Base-by-base conservation (phyloP, 1,140 invertebrate species). In the Bombus affinis region DNA sequence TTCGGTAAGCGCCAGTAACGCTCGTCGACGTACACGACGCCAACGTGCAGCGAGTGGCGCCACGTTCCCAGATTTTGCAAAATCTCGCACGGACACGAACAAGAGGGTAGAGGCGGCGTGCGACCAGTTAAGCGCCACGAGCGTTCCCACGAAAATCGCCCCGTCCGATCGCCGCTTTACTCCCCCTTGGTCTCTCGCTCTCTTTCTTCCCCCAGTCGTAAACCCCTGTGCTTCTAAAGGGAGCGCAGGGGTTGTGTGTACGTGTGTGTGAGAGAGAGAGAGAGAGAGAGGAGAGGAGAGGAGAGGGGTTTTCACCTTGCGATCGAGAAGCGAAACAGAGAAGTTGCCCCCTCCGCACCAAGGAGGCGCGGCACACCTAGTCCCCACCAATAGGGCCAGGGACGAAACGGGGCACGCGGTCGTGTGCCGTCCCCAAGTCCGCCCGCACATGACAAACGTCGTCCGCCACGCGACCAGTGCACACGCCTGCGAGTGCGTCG, bases 381-480 rank as follows among this genome's bases (percentile, higher is more conserved):
- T 75, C 86, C 90, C 91, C 90, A 87, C 89, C 86, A 83, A 47
- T 66, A 15, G 71, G 53, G 39, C 35, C 35, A 57, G 65, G 39
- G 44, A 78, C 74, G 82, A 74, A 72, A 82, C 77, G 62, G 84
- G 83, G 91, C 90, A 91, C 90, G 87, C 92, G 93, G 94, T 95
- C 94, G 94, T 94, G 94, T 95, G 94, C 94, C 94, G 92, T 89
- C 81, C 89, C 86, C 80, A 65, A 68, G 92, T 93, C 91, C 93
- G 92, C 93, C 92, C 91, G 92, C 95, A 95, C 94, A 95, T 94
- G 95, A 95, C 95, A 95, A 94, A 95, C 95, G 94, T 94, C 94
- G 87, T 93, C 93, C 94, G 94, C 94, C 95, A 95, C 94, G 95
- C 95, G 94, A 95, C 95, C 93, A 90, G 92, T 94, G 91, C 93